Evolutionary conservation across 2,797 vertebrate genomes (phyloP).

Genomic region (Limosa lapponica): DNA sequence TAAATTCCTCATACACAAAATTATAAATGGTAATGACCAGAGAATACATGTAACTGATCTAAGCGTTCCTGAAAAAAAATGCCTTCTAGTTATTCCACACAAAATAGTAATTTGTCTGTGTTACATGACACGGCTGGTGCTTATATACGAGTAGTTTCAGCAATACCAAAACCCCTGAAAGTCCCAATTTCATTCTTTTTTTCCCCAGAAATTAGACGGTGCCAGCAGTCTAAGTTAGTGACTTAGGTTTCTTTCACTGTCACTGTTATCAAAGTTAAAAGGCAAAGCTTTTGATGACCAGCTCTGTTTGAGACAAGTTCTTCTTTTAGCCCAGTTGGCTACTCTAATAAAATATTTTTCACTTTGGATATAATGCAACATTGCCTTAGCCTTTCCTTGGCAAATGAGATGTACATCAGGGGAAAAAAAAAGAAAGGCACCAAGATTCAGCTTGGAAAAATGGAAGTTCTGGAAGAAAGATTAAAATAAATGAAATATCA

Average conservation of each 20-base stretch:
- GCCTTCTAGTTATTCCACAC: not conserved
- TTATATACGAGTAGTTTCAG: not conserved
- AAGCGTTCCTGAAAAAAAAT: not conserved
- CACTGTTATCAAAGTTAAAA: not conserved
- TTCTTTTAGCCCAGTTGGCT: not conserved
- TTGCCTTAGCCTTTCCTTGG: conserved; percentile 13
- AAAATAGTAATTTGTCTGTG: not conserved
- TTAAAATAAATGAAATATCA: conserved; percentile 69
- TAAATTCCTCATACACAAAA: not conserved
- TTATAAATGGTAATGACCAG: not conserved
- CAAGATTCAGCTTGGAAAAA: conserved; percentile 56
- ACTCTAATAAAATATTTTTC: not conserved
- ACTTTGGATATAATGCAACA: not conserved
- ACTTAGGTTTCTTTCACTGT: not conserved
- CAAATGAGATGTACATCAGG: not conserved
- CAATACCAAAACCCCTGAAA: not conserved
- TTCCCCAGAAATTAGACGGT: not conserved
- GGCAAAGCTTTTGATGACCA: not conserved
- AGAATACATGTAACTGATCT: not conserved
- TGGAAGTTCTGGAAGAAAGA: conserved; percentile 66
- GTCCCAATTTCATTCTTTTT: not conserved
- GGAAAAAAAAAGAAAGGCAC: not conserved
- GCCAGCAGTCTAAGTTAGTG: not conserved
- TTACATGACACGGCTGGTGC: not conserved
- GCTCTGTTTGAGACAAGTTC: not conserved